Base-by-base conservation (phyloP, 2,797 vertebrate species). In the Adelosebastes latens region DNA sequence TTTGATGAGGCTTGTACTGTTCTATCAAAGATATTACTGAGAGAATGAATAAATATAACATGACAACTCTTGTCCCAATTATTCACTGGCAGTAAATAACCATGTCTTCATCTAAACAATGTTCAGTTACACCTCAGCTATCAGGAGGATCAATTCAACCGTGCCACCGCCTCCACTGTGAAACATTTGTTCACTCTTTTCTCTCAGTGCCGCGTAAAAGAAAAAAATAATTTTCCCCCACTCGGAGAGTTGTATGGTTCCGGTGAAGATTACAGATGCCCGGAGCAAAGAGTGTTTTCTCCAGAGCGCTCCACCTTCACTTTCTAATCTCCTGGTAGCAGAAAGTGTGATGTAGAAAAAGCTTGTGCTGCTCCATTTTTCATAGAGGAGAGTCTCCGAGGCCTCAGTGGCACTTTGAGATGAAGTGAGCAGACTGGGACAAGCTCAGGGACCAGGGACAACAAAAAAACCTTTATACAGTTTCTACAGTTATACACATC, bases 11-110 rank as follows among this genome's bases (percentile, higher is more conserved):
- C 92, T 92, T 89, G 80, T 91, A 92, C 87, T 94, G 85, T 93
- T 95, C 82, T 83, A 84, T 84, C 84, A 83, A 90, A 91, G 39
- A 93, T 87, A 90, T 78, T 82, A 85, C 70, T 73, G 79, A 92
- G 72, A 87, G 76, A 88, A 91, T 92, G 72, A 95, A 94, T 93
- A 94, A 94, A 95, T 71, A 88, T 86, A 88, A 75, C 59, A 77
- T 77, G 69, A 88, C 52, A 82, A 22, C 46, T 56, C 61, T 61
- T 80, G 83, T 67, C 77, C 46, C 58, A 65, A n/a, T 89, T 75
- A 68, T 77, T 88, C 68, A 61, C 22, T 77, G 55, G 4, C 25
- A 87, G 84, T 59, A 83, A 78, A 82, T 81, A 66, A 55, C 20
- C n/a, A 36, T 52, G 39, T 31, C 3, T 49, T 49, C 8, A 60